Base-by-base conservation (phyloP, 2,113 vertebrate species). In the Alethe diademata region DNA sequence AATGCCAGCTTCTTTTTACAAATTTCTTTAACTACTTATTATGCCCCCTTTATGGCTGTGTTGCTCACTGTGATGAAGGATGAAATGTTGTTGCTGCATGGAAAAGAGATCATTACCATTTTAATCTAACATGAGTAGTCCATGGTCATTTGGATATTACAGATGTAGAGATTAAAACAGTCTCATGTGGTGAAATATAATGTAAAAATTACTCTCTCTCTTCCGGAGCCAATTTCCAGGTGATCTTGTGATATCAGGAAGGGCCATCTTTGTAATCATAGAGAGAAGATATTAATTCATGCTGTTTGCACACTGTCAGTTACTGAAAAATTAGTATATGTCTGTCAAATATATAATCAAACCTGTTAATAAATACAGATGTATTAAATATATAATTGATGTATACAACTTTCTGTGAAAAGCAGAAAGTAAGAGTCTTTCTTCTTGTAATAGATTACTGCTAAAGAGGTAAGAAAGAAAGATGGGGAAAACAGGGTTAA, bases 1-100 rank as follows among this genome's bases (percentile, higher is more conserved):
- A 71, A 91, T 69, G 65, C 60, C 91, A 92, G 66, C 40, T 93
- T 93, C 86, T 89, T 91, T 95, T 95, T 58, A 82, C 70, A 97
- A 94, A 95, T 86, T 72, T 86, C 62, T 78, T 96, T 92, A 95
- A 97, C 95, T 93, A 95, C 80, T 79, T 95, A 86, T 24, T 56
- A 31, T 19, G 22, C 20, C 54, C 24, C 42, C 35, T 96, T 95
- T 95, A 78, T 74, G 51, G 26, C 26, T 81, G 19, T 69, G 31
- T 53, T 72, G 64, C 75, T 92, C 42, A 38, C 24, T 65, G 74
- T 33, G 51, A 70, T 61, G 35, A 95, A 87, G 56, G 78, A 95
- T 65, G 50, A 47, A 96, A 84, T 43, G 76, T 25, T 70, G 67
- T 11, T 22, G 17, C 50, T 80, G 62, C 19, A 73, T 53, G 56